Evolutionary conservation across 2,888 invertebrate genomes (phyloP).

Genomic region (Blomia tropicalis): DNA sequence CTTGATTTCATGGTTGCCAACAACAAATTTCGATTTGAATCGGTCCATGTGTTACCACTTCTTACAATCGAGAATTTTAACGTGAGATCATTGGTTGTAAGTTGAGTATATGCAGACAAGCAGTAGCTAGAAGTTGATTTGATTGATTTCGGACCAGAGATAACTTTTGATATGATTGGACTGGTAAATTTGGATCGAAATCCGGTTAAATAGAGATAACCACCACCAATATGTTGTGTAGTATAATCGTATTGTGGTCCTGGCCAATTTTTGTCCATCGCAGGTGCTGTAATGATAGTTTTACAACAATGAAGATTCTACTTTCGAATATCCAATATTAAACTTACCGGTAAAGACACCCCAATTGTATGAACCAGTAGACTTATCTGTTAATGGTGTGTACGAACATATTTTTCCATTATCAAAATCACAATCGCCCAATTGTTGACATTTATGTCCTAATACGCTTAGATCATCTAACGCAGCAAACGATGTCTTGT

Average conservation of each 20-base stretch:
- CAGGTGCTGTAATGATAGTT: not conserved
- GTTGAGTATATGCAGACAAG: not conserved
- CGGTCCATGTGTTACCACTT: not conserved
- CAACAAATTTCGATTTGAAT: not conserved
- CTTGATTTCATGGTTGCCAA: not conserved
- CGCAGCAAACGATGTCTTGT: conserved; percentile 20
- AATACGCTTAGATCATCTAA: conserved; percentile 28
- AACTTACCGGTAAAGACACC: not conserved
- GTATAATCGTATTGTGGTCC: conserved; percentile 16
- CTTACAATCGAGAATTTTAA: not conserved
- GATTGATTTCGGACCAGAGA: not conserved
- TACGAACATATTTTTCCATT: not conserved
- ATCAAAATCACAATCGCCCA: conserved; percentile 29
- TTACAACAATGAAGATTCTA: too few species aligned
- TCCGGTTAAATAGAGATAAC: not conserved
- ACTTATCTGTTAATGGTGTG: not conserved
- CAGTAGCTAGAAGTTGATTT: not conserved
- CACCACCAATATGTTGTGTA: not conserved
- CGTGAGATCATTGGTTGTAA: not conserved
- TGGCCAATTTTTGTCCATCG: not conserved
- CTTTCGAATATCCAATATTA: too few species aligned
- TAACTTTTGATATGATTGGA: not conserved
- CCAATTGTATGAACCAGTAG: not conserved
- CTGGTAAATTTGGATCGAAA: not conserved
- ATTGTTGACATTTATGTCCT: conserved; percentile 25